Evolutionary conservation across 2,888 invertebrate genomes (phyloP).

Genomic region (Phytoseiulus persimilis): DNA sequence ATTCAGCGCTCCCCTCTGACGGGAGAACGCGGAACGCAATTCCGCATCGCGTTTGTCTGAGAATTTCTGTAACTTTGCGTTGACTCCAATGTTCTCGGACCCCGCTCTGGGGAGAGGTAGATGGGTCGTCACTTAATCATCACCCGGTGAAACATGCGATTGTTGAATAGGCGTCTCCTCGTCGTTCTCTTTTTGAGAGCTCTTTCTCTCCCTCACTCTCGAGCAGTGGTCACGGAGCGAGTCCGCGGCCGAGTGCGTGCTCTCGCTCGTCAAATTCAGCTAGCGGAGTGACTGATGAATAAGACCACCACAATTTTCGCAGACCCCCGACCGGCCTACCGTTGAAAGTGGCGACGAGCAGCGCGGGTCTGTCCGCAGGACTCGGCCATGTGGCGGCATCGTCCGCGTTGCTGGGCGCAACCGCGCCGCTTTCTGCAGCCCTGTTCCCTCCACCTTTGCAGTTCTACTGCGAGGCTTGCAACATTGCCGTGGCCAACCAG

Average conservation of each 20-base stretch:
- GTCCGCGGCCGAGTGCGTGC: background rate
- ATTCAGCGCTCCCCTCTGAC: background rate
- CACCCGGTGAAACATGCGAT: background rate
- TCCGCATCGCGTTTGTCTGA: background rate
- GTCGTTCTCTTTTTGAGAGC: background rate
- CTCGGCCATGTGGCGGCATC: conserved; percentile 11
- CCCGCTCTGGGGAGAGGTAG: background rate
- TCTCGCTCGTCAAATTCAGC: background rate
- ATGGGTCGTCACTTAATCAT: background rate
- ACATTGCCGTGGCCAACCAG: conserved; percentile 15
- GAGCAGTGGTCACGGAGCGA: background rate
- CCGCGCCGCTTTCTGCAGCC: conserved; percentile 16
- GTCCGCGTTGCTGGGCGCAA: background rate
- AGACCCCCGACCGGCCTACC: conserved; percentile 32
- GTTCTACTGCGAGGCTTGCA: conserved; percentile 25
- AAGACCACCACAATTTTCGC: background rate
- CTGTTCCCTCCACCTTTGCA: conserved; percentile 12
- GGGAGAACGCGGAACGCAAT: background rate
- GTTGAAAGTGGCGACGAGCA: conserved; percentile 28
- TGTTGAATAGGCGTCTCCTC: background rate
- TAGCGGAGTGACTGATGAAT: background rate
- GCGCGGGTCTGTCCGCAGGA: background rate
- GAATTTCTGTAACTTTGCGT: background rate
- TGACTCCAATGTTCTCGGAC: background rate
- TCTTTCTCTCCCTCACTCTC: too few species aligned